Conservation (phyloP, 2,888 invertebrate species). For the Iselma pallidipennis region DNA sequence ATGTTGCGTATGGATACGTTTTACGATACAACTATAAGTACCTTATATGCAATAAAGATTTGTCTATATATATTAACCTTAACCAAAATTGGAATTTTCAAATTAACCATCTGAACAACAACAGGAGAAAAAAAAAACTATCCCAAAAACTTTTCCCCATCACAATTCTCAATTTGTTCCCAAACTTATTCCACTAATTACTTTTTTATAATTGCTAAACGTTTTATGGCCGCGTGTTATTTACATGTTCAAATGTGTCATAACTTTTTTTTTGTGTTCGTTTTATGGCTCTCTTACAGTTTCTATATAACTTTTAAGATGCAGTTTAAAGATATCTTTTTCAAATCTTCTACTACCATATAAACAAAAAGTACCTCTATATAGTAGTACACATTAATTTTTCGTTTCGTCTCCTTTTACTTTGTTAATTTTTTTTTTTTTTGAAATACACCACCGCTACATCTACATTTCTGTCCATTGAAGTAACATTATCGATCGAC, state of each 20-base stretch:
- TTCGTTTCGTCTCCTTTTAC: neutral
- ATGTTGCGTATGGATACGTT: neutral
- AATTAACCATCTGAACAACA: neutral
- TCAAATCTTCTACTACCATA: neutral
- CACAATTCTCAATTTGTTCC: neutral
- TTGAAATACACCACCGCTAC: no score
- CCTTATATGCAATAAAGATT: neutral
- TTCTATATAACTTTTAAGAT: neutral
- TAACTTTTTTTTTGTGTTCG: neutral
- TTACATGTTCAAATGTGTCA: neutral
- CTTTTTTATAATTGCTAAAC: neutral
- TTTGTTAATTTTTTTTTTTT: neutral
- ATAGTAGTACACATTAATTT: no score
- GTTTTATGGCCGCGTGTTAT: neutral
- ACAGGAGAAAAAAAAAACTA: neutral
- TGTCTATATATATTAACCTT: neutral
- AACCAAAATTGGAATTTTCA: neutral
- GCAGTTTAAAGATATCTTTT: neutral
- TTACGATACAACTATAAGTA: neutral
- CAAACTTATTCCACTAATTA: neutral
- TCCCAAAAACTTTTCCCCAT: neutral
- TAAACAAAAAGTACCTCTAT: neutral
- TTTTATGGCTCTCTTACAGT: neutral
- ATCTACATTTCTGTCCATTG: neutral
- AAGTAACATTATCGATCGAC: neutral